phyloP scores from a whole-genome alignment of 2,113 vertebrate species.

The Periophthalmus modestus region DNA sequence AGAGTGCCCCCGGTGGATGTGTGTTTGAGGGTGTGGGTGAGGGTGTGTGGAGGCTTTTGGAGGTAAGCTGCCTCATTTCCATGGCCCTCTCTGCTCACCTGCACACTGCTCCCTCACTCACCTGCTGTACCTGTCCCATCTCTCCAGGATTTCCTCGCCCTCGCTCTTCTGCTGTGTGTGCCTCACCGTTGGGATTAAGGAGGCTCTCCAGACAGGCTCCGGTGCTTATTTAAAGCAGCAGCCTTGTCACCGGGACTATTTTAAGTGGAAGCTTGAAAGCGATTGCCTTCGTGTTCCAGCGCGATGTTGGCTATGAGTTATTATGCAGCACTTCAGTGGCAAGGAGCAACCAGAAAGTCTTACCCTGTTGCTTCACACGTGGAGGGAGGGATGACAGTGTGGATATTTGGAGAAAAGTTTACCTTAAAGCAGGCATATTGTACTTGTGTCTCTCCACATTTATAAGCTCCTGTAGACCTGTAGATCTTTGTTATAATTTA shows the following conservation, averaged over 20 bases:
- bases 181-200: conserved; percentile 76
- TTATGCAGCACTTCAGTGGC: conserved; percentile 64
- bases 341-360: conserved; percentile 59
- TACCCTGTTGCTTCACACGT: conserved; percentile 61
- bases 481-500: no score
- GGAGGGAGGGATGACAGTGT: conserved; percentile 25
- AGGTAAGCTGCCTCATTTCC: conserved; percentile 66
- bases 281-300: conserved; percentile 65
- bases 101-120: conserved; percentile 63
- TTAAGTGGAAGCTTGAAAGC: conserved; percentile 77
- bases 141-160: conserved; percentile 58
- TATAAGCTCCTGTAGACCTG: no score
- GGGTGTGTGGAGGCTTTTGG: conserved; percentile 45
- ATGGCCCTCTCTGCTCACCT: conserved; percentile 41
- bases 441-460: no score
- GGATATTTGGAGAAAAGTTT: conserved; percentile 34
- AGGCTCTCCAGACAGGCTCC: conserved; percentile 76
- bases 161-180: conserved; percentile 66
- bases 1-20: conserved; percentile 30
- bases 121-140: conserved; percentile 68
- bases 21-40: conserved; percentile 36
- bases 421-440: not conserved
- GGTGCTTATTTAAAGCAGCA: conserved; percentile 78
- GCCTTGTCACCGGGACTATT: conserved; percentile 77
- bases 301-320: conserved; percentile 73